A percentile compares a stretch with the other conserved stretches of the same genome.
These are phyloP conservation scores for Dryobotodes eremita DNA, from an alignment of 2,888 invertebrate species.

Conservation along the genomic window DNA sequence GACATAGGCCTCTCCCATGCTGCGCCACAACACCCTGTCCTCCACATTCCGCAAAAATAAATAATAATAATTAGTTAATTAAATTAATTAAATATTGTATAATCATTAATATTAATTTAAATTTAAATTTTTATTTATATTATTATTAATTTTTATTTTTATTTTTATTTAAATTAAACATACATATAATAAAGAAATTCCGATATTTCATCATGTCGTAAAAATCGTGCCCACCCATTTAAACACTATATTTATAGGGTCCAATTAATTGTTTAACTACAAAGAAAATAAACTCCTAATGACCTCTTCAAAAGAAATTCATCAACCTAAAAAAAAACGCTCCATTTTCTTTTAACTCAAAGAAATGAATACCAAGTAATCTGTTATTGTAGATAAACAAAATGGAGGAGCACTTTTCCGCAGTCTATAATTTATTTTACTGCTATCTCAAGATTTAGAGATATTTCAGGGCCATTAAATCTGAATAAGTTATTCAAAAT, in stretches of 20 bases:
- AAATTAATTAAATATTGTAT: too few relatives aligned
- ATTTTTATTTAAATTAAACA: too few relatives aligned
- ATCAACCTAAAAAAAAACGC: constrained; percentile 13
- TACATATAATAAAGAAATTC: too few relatives aligned
- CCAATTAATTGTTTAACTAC: background rate
- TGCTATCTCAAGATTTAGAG: constrained; percentile 62
- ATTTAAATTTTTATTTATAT: too few relatives aligned
- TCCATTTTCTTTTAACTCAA: constrained; percentile 16
- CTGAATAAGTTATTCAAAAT: constrained; percentile 61
- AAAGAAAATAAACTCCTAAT: background rate
- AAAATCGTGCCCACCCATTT: too few relatives aligned
- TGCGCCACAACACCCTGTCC: too few relatives aligned
- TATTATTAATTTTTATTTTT: too few relatives aligned
- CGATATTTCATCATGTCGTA: too few relatives aligned
- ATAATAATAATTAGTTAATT: too few relatives aligned
- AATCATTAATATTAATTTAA: too few relatives aligned
- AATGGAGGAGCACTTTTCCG: constrained; percentile 51
- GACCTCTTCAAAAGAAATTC: constrained; percentile 9
- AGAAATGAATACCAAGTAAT: constrained; percentile 51
- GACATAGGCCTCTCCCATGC: too few relatives aligned
- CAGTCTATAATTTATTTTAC: constrained; percentile 61
- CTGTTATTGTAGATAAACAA: constrained; percentile 61
- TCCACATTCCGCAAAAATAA: too few relatives aligned
- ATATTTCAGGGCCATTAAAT: constrained; percentile 64
- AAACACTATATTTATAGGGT: background rate